phyloP scores from a whole-genome alignment of 1,140 invertebrate species.

The Drosophila mayri region DNA sequence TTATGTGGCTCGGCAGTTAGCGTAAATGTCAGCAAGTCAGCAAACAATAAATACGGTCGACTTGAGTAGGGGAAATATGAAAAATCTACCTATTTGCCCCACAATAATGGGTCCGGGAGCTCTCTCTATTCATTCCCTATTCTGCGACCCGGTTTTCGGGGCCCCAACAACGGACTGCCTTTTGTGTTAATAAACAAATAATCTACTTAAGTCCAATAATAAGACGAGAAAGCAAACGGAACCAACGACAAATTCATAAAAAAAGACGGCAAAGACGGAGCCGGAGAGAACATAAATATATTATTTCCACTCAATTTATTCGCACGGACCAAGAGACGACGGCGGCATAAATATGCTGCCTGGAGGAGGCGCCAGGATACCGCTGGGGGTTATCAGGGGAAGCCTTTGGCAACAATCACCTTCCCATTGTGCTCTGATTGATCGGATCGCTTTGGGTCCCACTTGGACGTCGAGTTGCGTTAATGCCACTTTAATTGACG shows the following conservation, averaged over 20 bases:
- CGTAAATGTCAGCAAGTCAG: constrained; percentile 65
- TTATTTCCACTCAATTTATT: constrained; percentile 78
- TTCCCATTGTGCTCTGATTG: constrained; percentile 59
- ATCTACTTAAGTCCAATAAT: constrained; percentile 76
- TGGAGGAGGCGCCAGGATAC: neutral
- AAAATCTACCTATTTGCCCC: constrained; percentile 30
- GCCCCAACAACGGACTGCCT: constrained; percentile 42
- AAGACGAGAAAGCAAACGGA: constrained; percentile 46
- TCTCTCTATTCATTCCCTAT: constrained; percentile 16
- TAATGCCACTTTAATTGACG: constrained; percentile 74
- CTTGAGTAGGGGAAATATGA: constrained; percentile 16
- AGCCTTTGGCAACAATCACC: constrained; percentile 35
- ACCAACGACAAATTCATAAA: constrained; percentile 71
- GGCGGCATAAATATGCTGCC: constrained; percentile 25
- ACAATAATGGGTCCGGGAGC: constrained; percentile 12
- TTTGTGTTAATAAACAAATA: constrained; percentile 81
- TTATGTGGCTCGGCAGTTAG: constrained; percentile 28
- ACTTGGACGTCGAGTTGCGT: constrained; percentile 42
- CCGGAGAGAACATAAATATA: constrained; percentile 51
- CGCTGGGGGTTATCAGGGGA: constrained; percentile 2
- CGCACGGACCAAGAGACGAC: constrained; percentile 38
- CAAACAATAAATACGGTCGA: constrained; percentile 62
- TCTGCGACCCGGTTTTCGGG: constrained; percentile 10
- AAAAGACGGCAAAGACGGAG: constrained; percentile 48
- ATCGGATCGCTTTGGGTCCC: constrained; percentile 51